phyloP scores from a whole-genome alignment of 2,113 vertebrate species.

The Rousettus leschenaultii region DNA sequence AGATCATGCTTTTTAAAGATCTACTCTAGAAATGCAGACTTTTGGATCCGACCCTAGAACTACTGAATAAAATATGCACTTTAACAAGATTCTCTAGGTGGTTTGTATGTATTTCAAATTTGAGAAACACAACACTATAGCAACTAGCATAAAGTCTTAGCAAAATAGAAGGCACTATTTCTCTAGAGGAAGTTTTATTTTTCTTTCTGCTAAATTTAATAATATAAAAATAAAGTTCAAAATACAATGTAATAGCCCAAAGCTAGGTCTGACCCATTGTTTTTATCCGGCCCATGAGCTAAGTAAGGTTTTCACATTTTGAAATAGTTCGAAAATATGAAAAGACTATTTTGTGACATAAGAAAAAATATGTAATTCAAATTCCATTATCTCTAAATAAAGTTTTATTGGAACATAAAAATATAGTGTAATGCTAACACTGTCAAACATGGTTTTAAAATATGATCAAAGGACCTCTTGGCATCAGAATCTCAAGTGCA shows the following conservation, averaged over 20 bases:
- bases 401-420: too few relatives aligned
- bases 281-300: too few relatives aligned
- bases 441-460: not conserved
- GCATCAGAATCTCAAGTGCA: not conserved
- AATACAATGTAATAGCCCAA: not conserved
- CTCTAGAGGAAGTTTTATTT: not conserved
- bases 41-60: not conserved
- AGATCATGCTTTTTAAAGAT: not conserved
- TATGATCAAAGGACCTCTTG: not conserved
- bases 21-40: not conserved
- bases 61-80: not conserved
- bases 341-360: too few relatives aligned
- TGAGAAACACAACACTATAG: not conserved
- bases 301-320: too few relatives aligned
- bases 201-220: not conserved
- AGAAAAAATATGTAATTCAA: too few relatives aligned
- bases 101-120: not conserved
- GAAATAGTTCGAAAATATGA: too few relatives aligned
- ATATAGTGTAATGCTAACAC: not conserved
- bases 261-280: too few relatives aligned
- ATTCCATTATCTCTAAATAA: too few relatives aligned
- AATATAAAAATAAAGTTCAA: conserved; percentile 10
- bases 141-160: not conserved
- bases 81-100: not conserved
- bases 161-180: not conserved